These are phyloP conservation scores for Larimichthys polyactis DNA, from an alignment of 2,113 vertebrate genomes.

Conservation along the genomic window DNA sequence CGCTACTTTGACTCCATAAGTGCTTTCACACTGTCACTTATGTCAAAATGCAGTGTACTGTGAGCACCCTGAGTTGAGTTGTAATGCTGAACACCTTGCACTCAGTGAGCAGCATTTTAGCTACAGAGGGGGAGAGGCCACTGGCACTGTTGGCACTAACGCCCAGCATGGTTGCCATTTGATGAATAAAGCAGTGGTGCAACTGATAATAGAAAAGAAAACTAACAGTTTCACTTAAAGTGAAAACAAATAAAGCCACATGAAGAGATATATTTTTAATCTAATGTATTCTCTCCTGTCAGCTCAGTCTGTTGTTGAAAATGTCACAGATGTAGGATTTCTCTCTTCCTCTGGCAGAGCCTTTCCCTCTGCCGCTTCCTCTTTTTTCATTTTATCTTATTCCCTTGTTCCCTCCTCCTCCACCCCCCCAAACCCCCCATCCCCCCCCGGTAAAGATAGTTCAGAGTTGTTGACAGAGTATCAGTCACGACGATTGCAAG, in stretches of 20 bases:
- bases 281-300: background rate
- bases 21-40: too few species aligned
- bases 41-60: too few species aligned
- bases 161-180: too few species aligned
- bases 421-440: background rate
- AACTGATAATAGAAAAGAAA: background rate
- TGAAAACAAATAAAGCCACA: background rate
- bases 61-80: too few species aligned
- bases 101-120: too few species aligned
- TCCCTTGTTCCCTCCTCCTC: slow-evolving; percentile 7
- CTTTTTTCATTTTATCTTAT: slow-evolving; percentile 32
- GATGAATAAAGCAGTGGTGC: too few species aligned
- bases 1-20: too few species aligned
- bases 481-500: slow-evolving; percentile 41
- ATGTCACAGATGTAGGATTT: slow-evolving; percentile 20
- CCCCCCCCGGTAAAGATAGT: slow-evolving; percentile 19
- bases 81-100: too few species aligned
- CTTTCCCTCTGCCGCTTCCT: slow-evolving; percentile 4
- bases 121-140: too few species aligned
- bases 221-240: background rate
- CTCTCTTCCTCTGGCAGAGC: slow-evolving; percentile 15
- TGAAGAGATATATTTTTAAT: background rate
- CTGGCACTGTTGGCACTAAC: too few species aligned
- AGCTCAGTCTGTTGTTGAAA: slow-evolving; percentile 1
- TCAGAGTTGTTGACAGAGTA: slow-evolving; percentile 52